Conservation (phyloP, 2,888 invertebrate genomes). For the Dolichopus griseipennis region DNA sequence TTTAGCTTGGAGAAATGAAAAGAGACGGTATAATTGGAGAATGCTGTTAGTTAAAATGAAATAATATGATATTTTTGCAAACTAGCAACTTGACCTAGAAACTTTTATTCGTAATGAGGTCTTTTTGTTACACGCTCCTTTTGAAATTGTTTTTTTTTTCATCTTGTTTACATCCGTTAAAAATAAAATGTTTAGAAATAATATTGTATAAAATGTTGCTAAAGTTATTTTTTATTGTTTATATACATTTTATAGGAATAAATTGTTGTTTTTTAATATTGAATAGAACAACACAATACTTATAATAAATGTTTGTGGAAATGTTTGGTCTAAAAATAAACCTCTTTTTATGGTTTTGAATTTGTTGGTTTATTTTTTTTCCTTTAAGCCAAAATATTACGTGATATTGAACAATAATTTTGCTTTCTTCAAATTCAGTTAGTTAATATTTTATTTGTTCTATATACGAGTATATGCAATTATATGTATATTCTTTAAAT, state of each 20-base stretch:
- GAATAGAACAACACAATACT: neutral
- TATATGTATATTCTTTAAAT: too few species aligned
- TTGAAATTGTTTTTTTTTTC: neutral
- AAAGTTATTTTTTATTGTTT: neutral
- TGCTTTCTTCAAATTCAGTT: neutral
- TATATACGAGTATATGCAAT: too few species aligned
- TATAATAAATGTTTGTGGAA: neutral
- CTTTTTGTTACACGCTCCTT: neutral
- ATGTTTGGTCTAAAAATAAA: neutral
- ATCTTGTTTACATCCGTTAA: slow-evolving; percentile 4
- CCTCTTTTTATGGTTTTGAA: neutral
- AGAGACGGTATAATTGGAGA: neutral
- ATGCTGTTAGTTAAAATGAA: neutral
- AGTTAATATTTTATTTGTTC: too few species aligned
- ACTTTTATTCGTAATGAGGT: neutral
- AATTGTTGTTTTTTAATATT: neutral
- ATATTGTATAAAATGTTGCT: neutral
- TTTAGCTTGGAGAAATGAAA: neutral
- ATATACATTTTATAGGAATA: neutral
- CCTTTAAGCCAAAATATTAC: neutral
- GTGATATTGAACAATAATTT: neutral
- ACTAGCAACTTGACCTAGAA: slow-evolving; percentile 6
- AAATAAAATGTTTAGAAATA: neutral
- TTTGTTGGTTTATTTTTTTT: neutral
- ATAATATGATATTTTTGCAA: neutral